Base-by-base conservation (phyloP, 2,113 vertebrate genomes). In the Poicephalus gulielmi region DNA sequence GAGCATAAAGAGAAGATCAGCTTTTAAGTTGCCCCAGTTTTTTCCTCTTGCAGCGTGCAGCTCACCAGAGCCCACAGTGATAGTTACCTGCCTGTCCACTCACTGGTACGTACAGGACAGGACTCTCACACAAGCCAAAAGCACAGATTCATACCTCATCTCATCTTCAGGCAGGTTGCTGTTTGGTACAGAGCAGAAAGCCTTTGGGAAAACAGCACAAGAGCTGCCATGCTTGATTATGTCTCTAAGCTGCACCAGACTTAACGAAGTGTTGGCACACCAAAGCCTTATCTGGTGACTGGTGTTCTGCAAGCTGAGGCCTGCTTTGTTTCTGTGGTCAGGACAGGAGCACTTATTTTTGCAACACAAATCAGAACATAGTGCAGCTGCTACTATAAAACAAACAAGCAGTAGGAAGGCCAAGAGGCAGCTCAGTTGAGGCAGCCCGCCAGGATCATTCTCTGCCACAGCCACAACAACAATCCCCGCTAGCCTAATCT, bases 381-480 rank as follows among this genome's bases (percentile, higher is more conserved):
- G 70, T 0, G 0, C 59, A 83, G 75, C 78, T 49, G 60, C 44
- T 24, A 1, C 41, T 43, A 68, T 0, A 2, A 78, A 86, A 68
- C 70, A 78, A 86, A 68, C 70, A 53, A 75, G 69, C 35, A 1
- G 13, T 8, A 67, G 39, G 5, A 80, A 71, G 22, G 41, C 35
- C 52, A 31, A 60, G 78, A 69, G 60, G 80, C 82, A 92, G 64
- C 53, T 68, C 49, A 57, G 70, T 9, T 49, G 63, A 85, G 88
- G 80, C 80, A 84, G 53, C 1, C 33, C 47, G 87, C 63, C 93
- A 82, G 86, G 50, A 88, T 22, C 2, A 0, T 37, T 23, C 71
- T 52, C 41, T 57, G 75, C 47, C 90, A 93, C 89, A 82, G 68
- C 27, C 33, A 82, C 88, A 89, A 62, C 63, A 77, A 69, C 79